These are phyloP conservation scores for Eutrigla gurnardus DNA, from an alignment of 2,797 vertebrate genomes.

Conservation along the genomic window DNA sequence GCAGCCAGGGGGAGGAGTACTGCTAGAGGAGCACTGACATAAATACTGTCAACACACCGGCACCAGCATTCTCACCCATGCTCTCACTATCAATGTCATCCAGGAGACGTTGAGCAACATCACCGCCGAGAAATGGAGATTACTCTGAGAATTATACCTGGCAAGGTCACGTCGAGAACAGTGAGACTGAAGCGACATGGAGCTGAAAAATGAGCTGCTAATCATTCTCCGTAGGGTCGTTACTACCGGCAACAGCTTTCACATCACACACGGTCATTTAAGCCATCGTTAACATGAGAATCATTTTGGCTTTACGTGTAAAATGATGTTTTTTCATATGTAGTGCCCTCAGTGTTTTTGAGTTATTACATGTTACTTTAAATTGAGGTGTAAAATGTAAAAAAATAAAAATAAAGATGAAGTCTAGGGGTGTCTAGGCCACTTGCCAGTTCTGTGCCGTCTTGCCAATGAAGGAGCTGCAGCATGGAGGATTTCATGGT, in stretches of 20 bases:
- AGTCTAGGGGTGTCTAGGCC: no score
- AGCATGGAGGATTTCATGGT: no score
- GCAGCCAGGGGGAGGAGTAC: slow-evolving; percentile 81
- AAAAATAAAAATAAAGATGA: no score
- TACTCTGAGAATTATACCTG: not conserved
- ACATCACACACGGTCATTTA: not conserved
- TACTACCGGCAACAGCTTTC: not conserved
- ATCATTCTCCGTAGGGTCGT: no score
- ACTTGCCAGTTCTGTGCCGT: no score
- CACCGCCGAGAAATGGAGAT: not conserved
- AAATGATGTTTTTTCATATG: no score
- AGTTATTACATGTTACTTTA: no score
- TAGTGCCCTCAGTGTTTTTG: no score
- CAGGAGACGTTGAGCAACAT: not conserved
- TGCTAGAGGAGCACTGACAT: slow-evolving; percentile 63
- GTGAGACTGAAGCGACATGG: not conserved
- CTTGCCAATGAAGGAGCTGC: no score
- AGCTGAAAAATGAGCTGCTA: not conserved
- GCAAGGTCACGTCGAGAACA: not conserved
- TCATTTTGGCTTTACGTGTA: no score
- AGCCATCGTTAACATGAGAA: not conserved
- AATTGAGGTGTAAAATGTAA: no score
- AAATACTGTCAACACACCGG: no score
- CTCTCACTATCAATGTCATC: not conserved
- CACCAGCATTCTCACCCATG: slow-evolving; percentile 14